Conservation (phyloP, 2,888 invertebrate genomes). For the Eupithecia pulchellata region DNA sequence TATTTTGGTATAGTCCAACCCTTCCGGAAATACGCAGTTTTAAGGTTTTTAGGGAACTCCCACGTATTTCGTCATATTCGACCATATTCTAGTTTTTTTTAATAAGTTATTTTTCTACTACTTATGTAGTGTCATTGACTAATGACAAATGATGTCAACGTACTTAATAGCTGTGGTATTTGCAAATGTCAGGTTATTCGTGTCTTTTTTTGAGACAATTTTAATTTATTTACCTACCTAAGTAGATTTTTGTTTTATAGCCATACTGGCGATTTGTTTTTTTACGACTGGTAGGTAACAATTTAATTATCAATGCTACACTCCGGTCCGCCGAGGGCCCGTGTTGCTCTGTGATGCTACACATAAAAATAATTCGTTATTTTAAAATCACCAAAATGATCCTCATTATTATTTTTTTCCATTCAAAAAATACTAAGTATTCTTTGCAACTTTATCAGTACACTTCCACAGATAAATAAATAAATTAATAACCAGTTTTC, state of each 20-base stretch:
- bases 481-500: background rate
- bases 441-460: background rate
- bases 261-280: background rate
- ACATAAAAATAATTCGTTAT: too few relatives aligned
- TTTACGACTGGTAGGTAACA: background rate
- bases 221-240: background rate
- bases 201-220: background rate
- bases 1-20: background rate
- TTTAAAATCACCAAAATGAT: background rate
- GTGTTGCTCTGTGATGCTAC: too few relatives aligned
- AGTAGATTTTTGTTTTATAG: background rate
- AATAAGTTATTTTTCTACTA: too few relatives aligned
- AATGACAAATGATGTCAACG: conserved; percentile 3
- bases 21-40: too few relatives aligned
- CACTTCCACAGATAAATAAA: background rate
- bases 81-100: too few relatives aligned
- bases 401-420: background rate
- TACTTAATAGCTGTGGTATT: conserved; percentile 11
- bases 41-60: too few relatives aligned
- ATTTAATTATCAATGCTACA: background rate
- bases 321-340: too few relatives aligned
- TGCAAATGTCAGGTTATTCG: conserved; percentile 12
- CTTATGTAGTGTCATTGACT: too few relatives aligned
- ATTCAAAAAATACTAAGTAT: background rate
- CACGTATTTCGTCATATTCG: too few relatives aligned